These are phyloP conservation scores for Idaea aversata DNA, from an alignment of 2,888 invertebrate species.

Conservation along the genomic window DNA sequence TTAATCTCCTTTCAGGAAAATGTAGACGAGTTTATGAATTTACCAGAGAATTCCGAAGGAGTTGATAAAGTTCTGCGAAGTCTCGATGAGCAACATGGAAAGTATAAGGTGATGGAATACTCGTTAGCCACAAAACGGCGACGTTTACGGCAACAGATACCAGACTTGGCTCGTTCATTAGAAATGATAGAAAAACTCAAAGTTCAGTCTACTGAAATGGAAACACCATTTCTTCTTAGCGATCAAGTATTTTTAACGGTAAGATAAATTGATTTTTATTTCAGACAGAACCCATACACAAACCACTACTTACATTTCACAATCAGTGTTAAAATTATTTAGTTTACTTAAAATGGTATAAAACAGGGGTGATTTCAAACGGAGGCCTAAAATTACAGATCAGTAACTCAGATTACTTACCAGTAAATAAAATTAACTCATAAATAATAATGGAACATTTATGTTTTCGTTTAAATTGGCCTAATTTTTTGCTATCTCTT, in stretches of 20 bases:
- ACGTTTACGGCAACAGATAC: conserved; percentile 93
- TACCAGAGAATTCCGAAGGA: conserved; percentile 88
- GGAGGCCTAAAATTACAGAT: too few species aligned
- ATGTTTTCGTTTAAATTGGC: too few species aligned
- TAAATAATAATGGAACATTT: too few species aligned
- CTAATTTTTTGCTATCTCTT: too few species aligned
- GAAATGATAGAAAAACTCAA: conserved; percentile 95
- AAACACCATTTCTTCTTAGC: conserved; percentile 94
- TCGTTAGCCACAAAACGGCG: conserved; percentile 93
- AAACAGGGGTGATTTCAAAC: too few species aligned
- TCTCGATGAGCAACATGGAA: conserved; percentile 95
- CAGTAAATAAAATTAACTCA: too few species aligned
- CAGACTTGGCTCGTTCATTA: conserved; percentile 94
- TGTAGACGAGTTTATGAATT: conserved; percentile 95
- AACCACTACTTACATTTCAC: too few species aligned
- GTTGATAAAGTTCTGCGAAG: conserved; percentile 92
- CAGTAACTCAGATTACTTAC: too few species aligned
- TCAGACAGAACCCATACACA: too few species aligned
- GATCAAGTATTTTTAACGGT: conserved; percentile 92
- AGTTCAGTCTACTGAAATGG: conserved; percentile 87
- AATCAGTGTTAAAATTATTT: too few species aligned
- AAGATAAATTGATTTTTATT: conserved; percentile 7
- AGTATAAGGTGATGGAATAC: conserved; percentile 98
- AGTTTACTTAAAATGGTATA: too few species aligned
- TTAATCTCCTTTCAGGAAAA: conserved; percentile 85